Evolutionary conservation across 2,113 vertebrate species (phyloP).

Genomic region (Oreocharis arfaki): DNA sequence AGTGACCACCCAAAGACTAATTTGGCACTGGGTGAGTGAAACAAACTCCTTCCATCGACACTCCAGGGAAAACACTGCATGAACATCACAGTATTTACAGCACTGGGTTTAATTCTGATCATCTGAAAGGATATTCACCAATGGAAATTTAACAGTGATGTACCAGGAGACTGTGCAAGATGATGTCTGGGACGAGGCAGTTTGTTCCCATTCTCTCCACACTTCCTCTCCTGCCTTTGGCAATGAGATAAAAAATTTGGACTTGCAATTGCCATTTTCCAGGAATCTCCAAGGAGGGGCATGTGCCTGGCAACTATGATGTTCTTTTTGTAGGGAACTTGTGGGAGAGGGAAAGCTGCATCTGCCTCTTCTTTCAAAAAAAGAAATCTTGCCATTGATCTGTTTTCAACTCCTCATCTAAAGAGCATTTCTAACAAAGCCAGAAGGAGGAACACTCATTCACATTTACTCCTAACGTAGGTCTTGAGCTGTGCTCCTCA

Average conservation of each 20-base stretch:
- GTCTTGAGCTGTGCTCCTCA: background rate
- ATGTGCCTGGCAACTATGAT: fast-evolving
- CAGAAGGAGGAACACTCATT: background rate
- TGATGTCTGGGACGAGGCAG: background rate
- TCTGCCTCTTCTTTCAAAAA: background rate
- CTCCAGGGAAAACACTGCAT: background rate
- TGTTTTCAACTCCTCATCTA: background rate
- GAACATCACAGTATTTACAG: background rate
- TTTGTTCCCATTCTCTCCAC: background rate
- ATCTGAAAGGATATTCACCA: background rate
- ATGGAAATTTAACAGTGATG: background rate
- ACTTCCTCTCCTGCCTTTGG: background rate
- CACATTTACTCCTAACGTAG: background rate
- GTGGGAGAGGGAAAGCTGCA: background rate
- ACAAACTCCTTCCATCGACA: background rate
- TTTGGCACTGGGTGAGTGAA: background rate
- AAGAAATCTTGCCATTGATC: background rate
- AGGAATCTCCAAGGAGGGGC: background rate
- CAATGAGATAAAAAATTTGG: background rate
- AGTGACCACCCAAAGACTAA: background rate
- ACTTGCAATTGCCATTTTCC: background rate
- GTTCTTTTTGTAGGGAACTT: background rate
- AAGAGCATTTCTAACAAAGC: background rate
- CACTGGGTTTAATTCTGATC: background rate
- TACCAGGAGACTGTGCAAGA: background rate